phyloP scores from a whole-genome alignment of 2,113 vertebrate genomes.

The Nesogale talazaci region DNA sequence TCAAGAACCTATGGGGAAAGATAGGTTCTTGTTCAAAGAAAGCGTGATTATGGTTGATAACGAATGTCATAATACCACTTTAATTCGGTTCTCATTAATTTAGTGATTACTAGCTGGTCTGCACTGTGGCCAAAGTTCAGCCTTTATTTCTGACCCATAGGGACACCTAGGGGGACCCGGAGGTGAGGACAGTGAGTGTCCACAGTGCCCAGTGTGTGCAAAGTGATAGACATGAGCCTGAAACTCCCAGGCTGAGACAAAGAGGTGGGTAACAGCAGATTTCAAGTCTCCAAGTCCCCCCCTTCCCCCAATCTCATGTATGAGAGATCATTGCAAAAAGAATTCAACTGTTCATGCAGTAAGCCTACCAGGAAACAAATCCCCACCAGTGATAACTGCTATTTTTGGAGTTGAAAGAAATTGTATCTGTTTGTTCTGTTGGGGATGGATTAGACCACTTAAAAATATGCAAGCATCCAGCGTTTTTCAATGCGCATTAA shows the following conservation, averaged over 20 bases:
- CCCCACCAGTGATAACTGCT: background rate
- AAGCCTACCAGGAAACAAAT: conserved; percentile 5
- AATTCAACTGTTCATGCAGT: background rate
- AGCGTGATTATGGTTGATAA: background rate
- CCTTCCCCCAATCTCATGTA: background rate
- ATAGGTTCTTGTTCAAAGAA: conserved; percentile 40
- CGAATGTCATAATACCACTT: background rate
- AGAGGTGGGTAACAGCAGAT: background rate
- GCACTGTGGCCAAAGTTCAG: background rate
- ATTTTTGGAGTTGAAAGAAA: conserved; percentile 50
- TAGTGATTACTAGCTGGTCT: conserved; percentile 47
- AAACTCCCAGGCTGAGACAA: background rate
- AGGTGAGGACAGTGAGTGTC: background rate
- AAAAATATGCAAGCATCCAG: background rate
- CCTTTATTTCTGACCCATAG: background rate
- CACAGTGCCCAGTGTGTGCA: background rate
- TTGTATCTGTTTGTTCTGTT: background rate
- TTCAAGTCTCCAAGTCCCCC: background rate
- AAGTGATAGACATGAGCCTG: background rate
- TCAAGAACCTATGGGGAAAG: conserved; percentile 11
- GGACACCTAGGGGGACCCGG: too few relatives aligned
- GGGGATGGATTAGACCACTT: conserved; percentile 22
- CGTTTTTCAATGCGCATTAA: background rate
- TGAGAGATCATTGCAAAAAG: conserved; percentile 1
- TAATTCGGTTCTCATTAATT: conserved; percentile 53